Percentiles rank a stretch among this genome's conserved stretches.
phyloP scores from a whole-genome alignment of 2,113 vertebrate species.

The Smithornis capensis region DNA sequence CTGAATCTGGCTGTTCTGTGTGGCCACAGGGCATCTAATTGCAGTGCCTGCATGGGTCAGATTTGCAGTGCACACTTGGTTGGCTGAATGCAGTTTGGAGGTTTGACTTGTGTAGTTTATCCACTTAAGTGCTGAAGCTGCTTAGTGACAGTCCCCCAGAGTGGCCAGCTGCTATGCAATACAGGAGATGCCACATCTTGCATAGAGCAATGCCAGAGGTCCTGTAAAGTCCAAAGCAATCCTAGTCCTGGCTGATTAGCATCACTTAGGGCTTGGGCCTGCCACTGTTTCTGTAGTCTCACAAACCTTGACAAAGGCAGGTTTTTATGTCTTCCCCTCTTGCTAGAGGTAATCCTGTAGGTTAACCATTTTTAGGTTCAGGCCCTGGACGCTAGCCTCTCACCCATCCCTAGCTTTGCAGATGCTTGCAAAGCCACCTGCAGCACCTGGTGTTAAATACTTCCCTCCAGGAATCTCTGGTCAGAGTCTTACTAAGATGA shows the following conservation, averaged over 20 bases:
- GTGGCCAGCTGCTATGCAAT: neutral
- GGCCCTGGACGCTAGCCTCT: neutral
- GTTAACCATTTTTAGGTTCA: neutral
- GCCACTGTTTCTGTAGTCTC: neutral
- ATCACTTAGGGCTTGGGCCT: neutral
- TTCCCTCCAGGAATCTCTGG: neutral
- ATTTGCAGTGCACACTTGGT: fast-evolving
- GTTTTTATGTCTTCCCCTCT: neutral
- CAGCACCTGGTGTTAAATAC: neutral
- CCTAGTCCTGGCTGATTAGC: neutral
- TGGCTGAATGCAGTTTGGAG: neutral
- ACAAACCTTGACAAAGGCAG: neutral
- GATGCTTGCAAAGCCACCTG: neutral
- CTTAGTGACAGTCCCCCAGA: neutral
- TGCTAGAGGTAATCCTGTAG: neutral
- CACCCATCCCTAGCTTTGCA: neutral
- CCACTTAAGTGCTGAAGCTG: neutral
- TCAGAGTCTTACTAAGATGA: neutral
- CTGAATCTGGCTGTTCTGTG: neutral
- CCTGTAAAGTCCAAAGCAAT: neutral
- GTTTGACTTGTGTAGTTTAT: neutral
- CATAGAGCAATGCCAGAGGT: neutral
- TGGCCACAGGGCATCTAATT: neutral
- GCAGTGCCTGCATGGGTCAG: fast-evolving
- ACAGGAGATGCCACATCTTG: neutral